These are phyloP conservation scores for Caenorhabditis japonica DNA, from an alignment of 2,888 invertebrate species.

Conservation along the genomic window DNA sequence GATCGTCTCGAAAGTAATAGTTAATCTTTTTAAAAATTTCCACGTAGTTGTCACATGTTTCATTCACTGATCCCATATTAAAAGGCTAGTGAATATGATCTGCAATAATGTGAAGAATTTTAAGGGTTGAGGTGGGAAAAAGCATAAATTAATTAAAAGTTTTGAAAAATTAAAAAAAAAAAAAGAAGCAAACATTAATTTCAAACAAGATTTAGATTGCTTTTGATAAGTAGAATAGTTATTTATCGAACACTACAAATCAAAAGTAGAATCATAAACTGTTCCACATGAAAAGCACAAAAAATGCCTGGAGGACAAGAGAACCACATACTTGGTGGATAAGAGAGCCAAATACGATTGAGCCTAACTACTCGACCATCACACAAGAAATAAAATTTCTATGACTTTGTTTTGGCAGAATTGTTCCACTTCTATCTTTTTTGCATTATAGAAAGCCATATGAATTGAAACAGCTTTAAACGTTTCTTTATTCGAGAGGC, in stretches of 20 bases:
- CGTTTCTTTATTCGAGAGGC: not conserved
- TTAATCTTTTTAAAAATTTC: slow-evolving; percentile 68
- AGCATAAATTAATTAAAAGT: not conserved
- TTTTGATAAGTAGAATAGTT: no score
- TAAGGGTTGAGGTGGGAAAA: not conserved
- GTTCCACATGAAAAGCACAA: no score
- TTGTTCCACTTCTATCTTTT: slow-evolving; percentile 38
- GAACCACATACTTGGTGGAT: no score
- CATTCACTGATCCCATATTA: slow-evolving; percentile 50
- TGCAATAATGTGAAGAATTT: no score
- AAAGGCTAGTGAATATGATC: no score
- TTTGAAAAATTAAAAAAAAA: not conserved
- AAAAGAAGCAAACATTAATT: not conserved
- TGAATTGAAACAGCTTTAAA: slow-evolving; percentile 29
- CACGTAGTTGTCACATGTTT: slow-evolving; percentile 51
- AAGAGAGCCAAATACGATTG: slow-evolving; percentile 39
- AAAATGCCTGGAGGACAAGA: no score
- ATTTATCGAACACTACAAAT: no score
- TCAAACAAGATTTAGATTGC: not conserved
- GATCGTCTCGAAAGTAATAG: slow-evolving; percentile 73
- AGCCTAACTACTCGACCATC: slow-evolving; percentile 32
- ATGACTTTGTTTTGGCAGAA: slow-evolving; percentile 50
- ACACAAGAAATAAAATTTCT: slow-evolving; percentile 51
- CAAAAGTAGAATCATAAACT: no score
- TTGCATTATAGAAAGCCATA: slow-evolving; percentile 6